Evolutionary conservation across 2,797 vertebrate species (phyloP), one percentile per base, ranked within the genome.

Genomic region (Staurois parvus): DNA sequence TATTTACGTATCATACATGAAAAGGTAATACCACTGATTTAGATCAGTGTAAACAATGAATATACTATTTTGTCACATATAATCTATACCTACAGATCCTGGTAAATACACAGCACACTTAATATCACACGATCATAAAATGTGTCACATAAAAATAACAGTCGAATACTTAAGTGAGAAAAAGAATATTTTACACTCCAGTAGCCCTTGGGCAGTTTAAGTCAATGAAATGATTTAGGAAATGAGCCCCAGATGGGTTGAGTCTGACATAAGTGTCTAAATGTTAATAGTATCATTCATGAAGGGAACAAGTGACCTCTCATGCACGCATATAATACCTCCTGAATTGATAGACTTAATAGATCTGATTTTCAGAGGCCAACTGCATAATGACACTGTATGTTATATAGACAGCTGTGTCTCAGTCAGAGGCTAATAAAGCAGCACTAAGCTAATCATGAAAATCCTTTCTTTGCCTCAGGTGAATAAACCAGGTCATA

Each of bases 141-240:
- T 72, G 21, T 72, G 19, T 34, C 70, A 59, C 62, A 48, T 30
- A 29, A 69, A 62, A 42, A 42, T 78, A 69, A 77, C 30, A 78
- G 75, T 70, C 34, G 29, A 64, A 78, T 26, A 62, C 62, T 72
- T 29, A 56, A 70, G 82, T 56, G 40, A 70, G 29, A 72, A 74
- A 17, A n/a, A 32, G 59, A 48, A 56, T 45, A 42, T 45, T 59
- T 72, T 59, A 72, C 52, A 84, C 48, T 64, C 72, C 76, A 79
- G 76, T 72, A 72, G 48, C 52, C 68, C 68, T 72, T 56, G 28
- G 48, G 67, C 66, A 78, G 29, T 17, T 40, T 85, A 48, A 78
- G 59, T 68, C 83, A 84, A 78, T 32, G n/a, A 72, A 64, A 79
- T 67, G 69, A 85, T 74, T 79, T 73, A 85, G 76, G 62, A 79